Evolutionary conservation across 2,113 vertebrate species (phyloP).

Genomic region (Murina feae): DNA sequence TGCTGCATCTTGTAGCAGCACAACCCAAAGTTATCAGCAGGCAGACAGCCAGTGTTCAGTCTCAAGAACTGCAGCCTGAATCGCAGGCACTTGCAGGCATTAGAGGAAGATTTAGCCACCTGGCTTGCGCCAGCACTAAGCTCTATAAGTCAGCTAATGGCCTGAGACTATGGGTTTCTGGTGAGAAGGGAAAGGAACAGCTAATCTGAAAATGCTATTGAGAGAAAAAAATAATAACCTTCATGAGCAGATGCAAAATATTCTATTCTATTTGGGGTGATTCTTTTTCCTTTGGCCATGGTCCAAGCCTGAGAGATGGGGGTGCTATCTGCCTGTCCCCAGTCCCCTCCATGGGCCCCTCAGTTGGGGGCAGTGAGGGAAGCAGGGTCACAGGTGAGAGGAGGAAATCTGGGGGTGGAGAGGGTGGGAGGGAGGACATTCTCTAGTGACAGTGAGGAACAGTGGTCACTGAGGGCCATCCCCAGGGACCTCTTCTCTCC

Average conservation of each 20-base stretch:
- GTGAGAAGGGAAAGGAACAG: background rate
- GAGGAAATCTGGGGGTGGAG: background rate
- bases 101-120: background rate
- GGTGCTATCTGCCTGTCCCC: rapidly evolving
- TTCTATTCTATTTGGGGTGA: background rate
- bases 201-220: background rate
- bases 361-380: background rate
- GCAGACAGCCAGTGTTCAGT: background rate
- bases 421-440: background rate
- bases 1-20: background rate
- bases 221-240: background rate
- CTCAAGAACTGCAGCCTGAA: background rate
- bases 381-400: background rate
- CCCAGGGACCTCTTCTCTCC: background rate
- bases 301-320: background rate
- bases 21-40: background rate
- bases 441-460: too few relatives aligned
- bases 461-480: background rate
- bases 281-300: background rate
- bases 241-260: background rate
- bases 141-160: background rate
- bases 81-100: background rate
- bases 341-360: background rate
- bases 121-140: background rate
- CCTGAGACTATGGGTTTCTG: background rate